These are phyloP conservation scores for Nesogale talazaci DNA, from an alignment of 2,113 vertebrate genomes.

Conservation along the genomic window DNA sequence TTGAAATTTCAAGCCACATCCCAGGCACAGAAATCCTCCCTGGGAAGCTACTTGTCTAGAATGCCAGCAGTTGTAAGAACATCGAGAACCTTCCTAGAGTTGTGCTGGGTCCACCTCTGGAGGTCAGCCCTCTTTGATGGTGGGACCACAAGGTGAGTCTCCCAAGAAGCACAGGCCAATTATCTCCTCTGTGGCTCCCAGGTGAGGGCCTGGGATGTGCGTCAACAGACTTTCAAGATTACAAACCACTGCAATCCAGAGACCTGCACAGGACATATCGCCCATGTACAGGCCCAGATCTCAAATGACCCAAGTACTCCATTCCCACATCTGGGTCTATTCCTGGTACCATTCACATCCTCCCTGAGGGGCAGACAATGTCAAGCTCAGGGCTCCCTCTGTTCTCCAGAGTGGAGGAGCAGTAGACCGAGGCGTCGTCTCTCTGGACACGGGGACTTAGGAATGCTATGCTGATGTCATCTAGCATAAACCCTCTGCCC, in stretches of 20 bases:
- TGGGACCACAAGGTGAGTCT: conserved; percentile 85
- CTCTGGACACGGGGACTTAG: background rate
- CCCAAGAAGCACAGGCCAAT: conserved; percentile 86
- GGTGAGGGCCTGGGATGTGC: conserved; percentile 62
- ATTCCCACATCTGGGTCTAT: no score
- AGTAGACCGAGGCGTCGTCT: background rate
- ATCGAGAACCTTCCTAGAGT: conserved; percentile 77
- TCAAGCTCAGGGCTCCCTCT: background rate
- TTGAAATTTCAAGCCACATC: conserved; percentile 77
- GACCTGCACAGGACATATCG: no score
- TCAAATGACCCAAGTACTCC: no score
- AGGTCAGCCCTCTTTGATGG: conserved; percentile 86
- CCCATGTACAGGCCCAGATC: no score
- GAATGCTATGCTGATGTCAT: background rate
- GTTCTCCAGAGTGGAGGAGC: no score
- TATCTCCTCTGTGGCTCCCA: conserved; percentile 87
- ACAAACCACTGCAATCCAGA: background rate
- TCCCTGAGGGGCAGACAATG: no score
- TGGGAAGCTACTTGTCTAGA: background rate
- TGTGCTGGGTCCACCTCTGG: conserved; percentile 85
- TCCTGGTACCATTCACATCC: no score
- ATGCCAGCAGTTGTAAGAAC: conserved; percentile 57
- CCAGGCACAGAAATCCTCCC: conserved; percentile 63
- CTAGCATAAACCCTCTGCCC: background rate
- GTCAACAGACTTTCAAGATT: no score